These are phyloP conservation scores for Lophius piscatorius DNA, from an alignment of 2,113 vertebrate genomes.

Conservation along the genomic window DNA sequence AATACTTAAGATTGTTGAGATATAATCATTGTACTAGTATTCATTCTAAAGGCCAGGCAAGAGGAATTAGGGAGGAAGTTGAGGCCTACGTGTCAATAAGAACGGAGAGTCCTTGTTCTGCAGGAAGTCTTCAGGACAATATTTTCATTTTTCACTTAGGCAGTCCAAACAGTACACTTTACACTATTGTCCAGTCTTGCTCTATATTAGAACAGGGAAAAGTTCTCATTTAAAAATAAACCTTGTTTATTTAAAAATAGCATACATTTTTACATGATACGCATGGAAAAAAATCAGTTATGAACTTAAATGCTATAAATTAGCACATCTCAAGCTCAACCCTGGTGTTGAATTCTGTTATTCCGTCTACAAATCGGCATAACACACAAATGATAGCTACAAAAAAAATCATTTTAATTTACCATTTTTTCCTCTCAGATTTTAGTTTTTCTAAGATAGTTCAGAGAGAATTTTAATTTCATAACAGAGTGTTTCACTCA, in stretches of 20 bases:
- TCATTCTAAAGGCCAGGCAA: slow-evolving; percentile 34
- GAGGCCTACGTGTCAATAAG: slow-evolving; percentile 61
- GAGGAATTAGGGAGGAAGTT: slow-evolving; percentile 54
- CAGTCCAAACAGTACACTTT: slow-evolving; percentile 45
- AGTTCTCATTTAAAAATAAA: neutral
- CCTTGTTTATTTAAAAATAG: neutral
- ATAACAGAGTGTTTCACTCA: slow-evolving; percentile 4
- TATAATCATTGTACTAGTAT: slow-evolving; percentile 70
- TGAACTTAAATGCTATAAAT: too few species aligned
- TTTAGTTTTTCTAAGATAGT: too few species aligned
- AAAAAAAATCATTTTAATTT: too few species aligned
- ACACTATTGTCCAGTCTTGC: neutral
- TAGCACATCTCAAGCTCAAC: too few species aligned
- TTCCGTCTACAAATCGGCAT: too few species aligned
- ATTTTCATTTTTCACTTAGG: slow-evolving; percentile 43
- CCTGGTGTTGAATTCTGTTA: too few species aligned
- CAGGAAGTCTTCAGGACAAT: slow-evolving; percentile 68
- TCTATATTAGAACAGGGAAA: slow-evolving; percentile 8
- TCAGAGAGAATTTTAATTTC: too few species aligned
- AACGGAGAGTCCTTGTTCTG: slow-evolving; percentile 23
- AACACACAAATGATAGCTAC: too few species aligned
- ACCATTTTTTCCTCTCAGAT: too few species aligned
- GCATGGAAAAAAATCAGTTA: too few species aligned
- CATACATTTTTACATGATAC: too few species aligned
- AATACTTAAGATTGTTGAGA: slow-evolving; percentile 61